phyloP scores from a whole-genome alignment of 2,888 invertebrate genomes.

The Apotomis capreana region DNA sequence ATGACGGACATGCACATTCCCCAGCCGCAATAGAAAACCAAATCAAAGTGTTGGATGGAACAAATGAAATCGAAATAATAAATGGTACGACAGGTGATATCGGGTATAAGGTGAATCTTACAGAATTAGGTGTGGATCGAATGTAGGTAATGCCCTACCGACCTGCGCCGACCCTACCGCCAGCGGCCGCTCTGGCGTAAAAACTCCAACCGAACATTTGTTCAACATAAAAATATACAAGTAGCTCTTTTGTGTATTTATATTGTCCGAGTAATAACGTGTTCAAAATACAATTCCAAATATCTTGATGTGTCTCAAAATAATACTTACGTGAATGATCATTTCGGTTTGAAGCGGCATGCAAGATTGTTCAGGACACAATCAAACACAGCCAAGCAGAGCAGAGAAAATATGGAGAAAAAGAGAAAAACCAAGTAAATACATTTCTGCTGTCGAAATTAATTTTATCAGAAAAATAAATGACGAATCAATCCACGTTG shows the following conservation, averaged over 20 bases:
- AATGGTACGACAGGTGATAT: slow-evolving; percentile 72
- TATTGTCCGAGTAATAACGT: slow-evolving; percentile 43
- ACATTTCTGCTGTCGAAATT: slow-evolving; percentile 83
- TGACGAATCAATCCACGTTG: slow-evolving; percentile 76
- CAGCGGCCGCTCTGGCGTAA: slow-evolving; percentile 26
- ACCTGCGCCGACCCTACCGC: slow-evolving; percentile 46
- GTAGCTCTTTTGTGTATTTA: slow-evolving; percentile 42
- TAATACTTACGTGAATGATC: slow-evolving; percentile 90
- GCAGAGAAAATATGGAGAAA: slow-evolving; percentile 91
- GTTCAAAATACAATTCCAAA: slow-evolving; percentile 50
- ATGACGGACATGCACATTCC: slow-evolving; percentile 79
- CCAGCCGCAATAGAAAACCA: slow-evolving; percentile 79
- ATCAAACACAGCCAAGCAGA: slow-evolving; percentile 93
- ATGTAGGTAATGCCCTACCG: slow-evolving; percentile 49
- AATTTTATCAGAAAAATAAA: slow-evolving; percentile 81
- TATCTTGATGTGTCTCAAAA: slow-evolving; percentile 81
- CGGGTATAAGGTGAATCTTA: slow-evolving; percentile 66
- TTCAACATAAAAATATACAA: slow-evolving; percentile 31
- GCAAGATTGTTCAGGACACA: slow-evolving; percentile 90
- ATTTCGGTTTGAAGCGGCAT: slow-evolving; percentile 89
- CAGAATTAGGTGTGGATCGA: slow-evolving; percentile 48
- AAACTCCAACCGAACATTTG: slow-evolving; percentile 27
- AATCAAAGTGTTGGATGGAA: slow-evolving; percentile 79
- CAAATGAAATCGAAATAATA: slow-evolving; percentile 64
- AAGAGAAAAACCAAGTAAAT: slow-evolving; percentile 90